Evolutionary conservation across 2,113 vertebrate species (phyloP).

Genomic region (Epinephelus fuscoguttatus): DNA sequence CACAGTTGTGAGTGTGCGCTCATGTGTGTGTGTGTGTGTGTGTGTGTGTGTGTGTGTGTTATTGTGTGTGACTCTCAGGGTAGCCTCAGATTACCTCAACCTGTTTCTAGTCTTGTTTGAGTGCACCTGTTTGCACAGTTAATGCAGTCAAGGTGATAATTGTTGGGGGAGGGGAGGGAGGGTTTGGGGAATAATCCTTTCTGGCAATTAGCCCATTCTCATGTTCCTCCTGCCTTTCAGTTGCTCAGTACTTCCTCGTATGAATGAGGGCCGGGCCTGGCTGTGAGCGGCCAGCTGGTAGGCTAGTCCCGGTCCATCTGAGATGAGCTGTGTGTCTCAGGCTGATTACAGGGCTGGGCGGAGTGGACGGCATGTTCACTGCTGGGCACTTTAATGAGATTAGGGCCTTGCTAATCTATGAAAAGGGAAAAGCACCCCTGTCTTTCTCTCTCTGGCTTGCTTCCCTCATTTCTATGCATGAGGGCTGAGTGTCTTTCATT

Average conservation of each 20-base stretch:
- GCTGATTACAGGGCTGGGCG: constrained; percentile 79
- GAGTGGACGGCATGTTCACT: constrained; percentile 78
- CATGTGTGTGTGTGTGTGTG: constrained; percentile 27
- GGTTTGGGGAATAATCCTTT: constrained; percentile 88
- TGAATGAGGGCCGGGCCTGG: constrained; percentile 54
- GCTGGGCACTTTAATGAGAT: constrained; percentile 87
- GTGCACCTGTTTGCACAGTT: constrained; percentile 98
- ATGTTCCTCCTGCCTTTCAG: constrained; percentile 47
- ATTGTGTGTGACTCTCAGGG: constrained; percentile 28
- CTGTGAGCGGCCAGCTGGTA: constrained; percentile 69
- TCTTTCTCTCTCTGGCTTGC: constrained; percentile 55
- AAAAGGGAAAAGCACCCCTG: constrained; percentile 78
- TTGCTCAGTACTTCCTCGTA: constrained; percentile 46
- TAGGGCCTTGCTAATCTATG: constrained; percentile 83
- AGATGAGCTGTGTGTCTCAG: constrained; percentile 80
- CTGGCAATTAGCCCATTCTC: constrained; percentile 88
- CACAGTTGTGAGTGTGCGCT: constrained; percentile 47
- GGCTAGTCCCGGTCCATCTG: constrained; percentile 66
- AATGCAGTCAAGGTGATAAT: constrained; percentile 94
- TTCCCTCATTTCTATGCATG: constrained; percentile 75
- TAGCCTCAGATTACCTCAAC: constrained; percentile 90
- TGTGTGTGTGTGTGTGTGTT: constrained; percentile 12
- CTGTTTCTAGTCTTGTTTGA: constrained; percentile 90
- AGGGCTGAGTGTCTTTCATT: constrained; percentile 58
- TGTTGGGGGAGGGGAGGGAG: constrained; percentile 54